Evolutionary conservation across 2,113 vertebrate genomes (phyloP).

Genomic region (Onychorhynchus coronatus): DNA sequence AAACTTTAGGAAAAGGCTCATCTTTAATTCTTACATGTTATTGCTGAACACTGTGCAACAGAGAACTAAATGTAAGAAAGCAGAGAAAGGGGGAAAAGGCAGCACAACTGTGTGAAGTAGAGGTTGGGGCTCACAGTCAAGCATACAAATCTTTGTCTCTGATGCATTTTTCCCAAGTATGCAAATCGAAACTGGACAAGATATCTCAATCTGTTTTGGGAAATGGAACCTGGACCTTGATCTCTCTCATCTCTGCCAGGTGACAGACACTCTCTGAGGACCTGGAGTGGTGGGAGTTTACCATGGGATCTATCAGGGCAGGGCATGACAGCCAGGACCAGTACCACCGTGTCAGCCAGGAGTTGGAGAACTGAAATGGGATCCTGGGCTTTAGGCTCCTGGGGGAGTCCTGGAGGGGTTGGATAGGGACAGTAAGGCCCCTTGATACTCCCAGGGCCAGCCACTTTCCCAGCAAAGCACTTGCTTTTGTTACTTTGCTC

Average conservation of each 20-base stretch:
- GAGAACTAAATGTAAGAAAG: not conserved
- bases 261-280: not conserved
- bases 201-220: not conserved
- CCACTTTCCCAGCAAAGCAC: not conserved
- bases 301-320: not conserved
- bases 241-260: not conserved
- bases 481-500: not conserved
- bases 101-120: not conserved
- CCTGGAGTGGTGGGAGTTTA: accelerated
- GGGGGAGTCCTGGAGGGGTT: accelerated
- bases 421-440: not conserved
- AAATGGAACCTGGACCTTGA: not conserved
- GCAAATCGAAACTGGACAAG: not conserved
- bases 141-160: not conserved
- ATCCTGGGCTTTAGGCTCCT: not conserved
- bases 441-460: not conserved
- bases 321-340: not conserved
- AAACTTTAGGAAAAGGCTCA: not conserved
- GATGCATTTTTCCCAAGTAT: not conserved
- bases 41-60: not conserved
- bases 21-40: not conserved
- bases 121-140: not conserved
- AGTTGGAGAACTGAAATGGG: not conserved
- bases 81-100: not conserved
- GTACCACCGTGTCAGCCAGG: accelerated